Conservation (phyloP, 2,113 vertebrate genomes). For the Pagrus major region DNA sequence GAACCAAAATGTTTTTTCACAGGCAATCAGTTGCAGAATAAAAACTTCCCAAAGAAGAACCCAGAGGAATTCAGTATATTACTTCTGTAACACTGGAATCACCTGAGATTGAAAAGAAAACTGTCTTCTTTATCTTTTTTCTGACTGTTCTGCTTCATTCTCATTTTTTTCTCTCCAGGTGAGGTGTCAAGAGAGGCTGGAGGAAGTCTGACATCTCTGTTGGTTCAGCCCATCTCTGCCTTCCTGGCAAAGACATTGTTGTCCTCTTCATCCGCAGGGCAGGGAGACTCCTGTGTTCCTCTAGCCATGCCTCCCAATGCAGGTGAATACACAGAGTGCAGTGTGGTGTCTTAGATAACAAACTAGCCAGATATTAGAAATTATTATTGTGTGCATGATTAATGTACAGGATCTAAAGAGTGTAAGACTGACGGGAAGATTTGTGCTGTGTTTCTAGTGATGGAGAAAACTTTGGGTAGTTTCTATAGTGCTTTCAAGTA, state of each 20-base stretch:
- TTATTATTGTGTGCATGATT: neutral
- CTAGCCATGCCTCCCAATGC: constrained; percentile 79
- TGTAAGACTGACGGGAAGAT: neutral
- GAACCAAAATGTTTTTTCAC: no score
- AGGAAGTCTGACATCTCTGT: constrained; percentile 85
- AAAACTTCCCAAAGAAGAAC: no score
- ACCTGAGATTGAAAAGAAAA: no score
- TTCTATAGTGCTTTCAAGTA: neutral
- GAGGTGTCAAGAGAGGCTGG: constrained; percentile 83
- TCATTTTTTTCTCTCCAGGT: constrained; percentile 54
- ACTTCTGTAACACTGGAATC: no score
- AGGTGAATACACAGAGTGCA: constrained; percentile 81
- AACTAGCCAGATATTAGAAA: no score
- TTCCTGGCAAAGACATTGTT: constrained; percentile 86
- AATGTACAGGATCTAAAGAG: neutral
- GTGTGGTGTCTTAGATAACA: no score
- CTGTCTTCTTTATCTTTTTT: neutral
- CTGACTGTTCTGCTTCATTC: neutral
- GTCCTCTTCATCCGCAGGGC: constrained; percentile 63
- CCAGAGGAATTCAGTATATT: no score
- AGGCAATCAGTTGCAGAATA: no score
- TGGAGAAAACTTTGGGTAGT: no score
- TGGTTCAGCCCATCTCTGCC: constrained; percentile 93
- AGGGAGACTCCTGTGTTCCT: constrained; percentile 80
- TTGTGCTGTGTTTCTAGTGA: neutral